phyloP scores from a whole-genome alignment of 1,140 invertebrate species.

The Habropoda laboriosa region DNA sequence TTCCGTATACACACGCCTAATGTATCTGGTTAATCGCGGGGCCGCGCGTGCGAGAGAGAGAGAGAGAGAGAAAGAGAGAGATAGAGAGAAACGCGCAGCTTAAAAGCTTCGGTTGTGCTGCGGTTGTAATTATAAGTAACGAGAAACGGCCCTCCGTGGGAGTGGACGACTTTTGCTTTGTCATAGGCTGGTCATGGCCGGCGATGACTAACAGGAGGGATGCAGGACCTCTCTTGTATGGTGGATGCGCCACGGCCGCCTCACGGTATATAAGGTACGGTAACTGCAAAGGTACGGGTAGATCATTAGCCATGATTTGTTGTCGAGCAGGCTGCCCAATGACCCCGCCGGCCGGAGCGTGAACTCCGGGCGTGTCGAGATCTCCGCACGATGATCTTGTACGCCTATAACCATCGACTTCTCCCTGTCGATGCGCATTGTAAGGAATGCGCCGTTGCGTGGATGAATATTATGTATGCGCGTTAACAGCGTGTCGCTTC shows the following conservation, averaged over 20 bases:
- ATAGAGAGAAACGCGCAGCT: too few relatives aligned
- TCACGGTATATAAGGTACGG: constrained; percentile 72
- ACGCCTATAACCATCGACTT: constrained; percentile 65
- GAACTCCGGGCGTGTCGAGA: constrained; percentile 71
- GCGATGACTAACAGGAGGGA: constrained; percentile 55
- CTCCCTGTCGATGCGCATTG: constrained; percentile 55
- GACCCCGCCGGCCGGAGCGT: constrained; percentile 78
- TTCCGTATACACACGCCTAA: constrained; percentile 13
- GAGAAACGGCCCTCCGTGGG: constrained; percentile 40
- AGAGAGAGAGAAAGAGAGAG: too few relatives aligned
- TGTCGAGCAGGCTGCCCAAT: constrained; percentile 81
- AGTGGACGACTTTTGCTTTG: constrained; percentile 59
- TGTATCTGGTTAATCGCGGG: constrained; percentile 29
- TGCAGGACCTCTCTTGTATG: constrained; percentile 21
- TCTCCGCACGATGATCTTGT: constrained; percentile 68
- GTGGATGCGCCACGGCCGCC: constrained; percentile 46
- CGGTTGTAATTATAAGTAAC: constrained; percentile 50
- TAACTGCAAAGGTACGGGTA: constrained; percentile 75
- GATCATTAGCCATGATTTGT: constrained; percentile 83
- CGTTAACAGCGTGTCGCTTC: constrained; percentile 45
- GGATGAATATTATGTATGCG: constrained; percentile 18
- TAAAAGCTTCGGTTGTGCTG: constrained; percentile 22
- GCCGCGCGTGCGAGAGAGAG: not conserved
- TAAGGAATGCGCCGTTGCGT: constrained; percentile 17
- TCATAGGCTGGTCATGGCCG: constrained; percentile 37